phyloP scores from a whole-genome alignment of 2,113 vertebrate genomes.

The Oncorhynchus gorbuscha region DNA sequence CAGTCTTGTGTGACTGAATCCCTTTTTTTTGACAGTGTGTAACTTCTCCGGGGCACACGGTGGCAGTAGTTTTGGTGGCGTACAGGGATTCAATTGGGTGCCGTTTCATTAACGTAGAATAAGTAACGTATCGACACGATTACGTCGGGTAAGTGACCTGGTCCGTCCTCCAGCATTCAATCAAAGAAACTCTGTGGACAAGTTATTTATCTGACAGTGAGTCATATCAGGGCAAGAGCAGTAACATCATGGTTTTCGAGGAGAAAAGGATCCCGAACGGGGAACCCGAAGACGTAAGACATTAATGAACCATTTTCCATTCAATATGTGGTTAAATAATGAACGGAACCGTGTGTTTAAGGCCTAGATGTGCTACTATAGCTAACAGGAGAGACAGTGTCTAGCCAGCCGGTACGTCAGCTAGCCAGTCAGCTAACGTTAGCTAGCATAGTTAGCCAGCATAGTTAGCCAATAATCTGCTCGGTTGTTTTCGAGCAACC shows the following conservation, averaged over 20 bases:
- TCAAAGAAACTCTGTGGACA: too few species aligned
- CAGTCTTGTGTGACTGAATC: too few species aligned
- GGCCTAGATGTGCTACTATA: neutral
- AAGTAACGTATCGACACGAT: neutral
- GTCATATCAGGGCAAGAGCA: slow-evolving; percentile 19
- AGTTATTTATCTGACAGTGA: neutral
- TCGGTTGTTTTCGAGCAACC: too few species aligned
- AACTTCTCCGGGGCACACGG: neutral
- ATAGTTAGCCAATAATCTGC: too few species aligned
- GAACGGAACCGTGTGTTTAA: neutral
- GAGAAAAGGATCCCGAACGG: slow-evolving; percentile 72
- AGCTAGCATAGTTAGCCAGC: neutral
- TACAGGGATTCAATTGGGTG: too few species aligned
- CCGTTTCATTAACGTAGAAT: neutral
- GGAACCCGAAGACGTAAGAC: slow-evolving; percentile 69
- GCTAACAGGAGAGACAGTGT: neutral
- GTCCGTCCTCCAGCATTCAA: slow-evolving; percentile 49
- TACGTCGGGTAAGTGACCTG: slow-evolving; percentile 44
- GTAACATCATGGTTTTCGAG: slow-evolving; percentile 68
- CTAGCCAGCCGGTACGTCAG: neutral
- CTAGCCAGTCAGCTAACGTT: neutral
- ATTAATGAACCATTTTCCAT: neutral
- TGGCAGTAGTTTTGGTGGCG: neutral
- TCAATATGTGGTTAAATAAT: too few species aligned
- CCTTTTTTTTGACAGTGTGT: too few species aligned